A percentile compares a stretch with the other conserved stretches of the same genome.
Evolutionary conservation across 1,140 invertebrate species (phyloP).

Genomic region (Scaptomyza pallida): DNA sequence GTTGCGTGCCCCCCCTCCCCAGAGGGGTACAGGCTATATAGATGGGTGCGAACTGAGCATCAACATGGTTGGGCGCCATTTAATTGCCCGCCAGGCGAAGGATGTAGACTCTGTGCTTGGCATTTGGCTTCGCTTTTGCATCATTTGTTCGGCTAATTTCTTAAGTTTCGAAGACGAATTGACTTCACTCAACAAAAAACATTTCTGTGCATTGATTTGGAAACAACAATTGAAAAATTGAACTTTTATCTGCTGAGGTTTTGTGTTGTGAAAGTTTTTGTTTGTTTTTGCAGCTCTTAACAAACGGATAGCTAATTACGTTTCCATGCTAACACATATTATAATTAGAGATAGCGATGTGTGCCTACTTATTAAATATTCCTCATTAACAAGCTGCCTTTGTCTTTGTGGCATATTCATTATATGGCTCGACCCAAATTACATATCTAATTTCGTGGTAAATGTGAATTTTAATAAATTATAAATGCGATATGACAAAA

Average conservation of each 20-base stretch:
- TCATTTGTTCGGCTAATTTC: constrained; percentile 78
- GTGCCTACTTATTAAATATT: constrained; percentile 65
- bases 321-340: constrained; percentile 34
- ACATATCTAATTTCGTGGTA: constrained; percentile 10
- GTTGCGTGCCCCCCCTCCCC: constrained; percentile 50
- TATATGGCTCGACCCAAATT: not conserved
- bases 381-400: constrained; percentile 61
- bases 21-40: constrained; percentile 7
- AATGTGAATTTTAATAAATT: constrained; percentile 81
- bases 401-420: constrained; percentile 31
- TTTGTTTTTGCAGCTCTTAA: too few species aligned
- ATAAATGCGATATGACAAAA: constrained; percentile 72
- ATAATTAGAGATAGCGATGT: constrained; percentile 50
- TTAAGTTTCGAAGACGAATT: constrained; percentile 47
- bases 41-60: constrained; percentile 3
- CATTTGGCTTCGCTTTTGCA: constrained; percentile 67
- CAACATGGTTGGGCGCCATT: constrained; percentile 25
- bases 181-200: constrained; percentile 28
- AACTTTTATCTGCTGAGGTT: constrained; percentile 5
- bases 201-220: constrained; percentile 61
- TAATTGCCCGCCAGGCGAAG: constrained; percentile 48
- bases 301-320: constrained; percentile 25
- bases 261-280: not conserved
- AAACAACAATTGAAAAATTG: constrained; percentile 54
- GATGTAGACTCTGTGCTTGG: constrained; percentile 53